Evolutionary conservation across 2,888 invertebrate species (phyloP).

Genomic region (Ectobius pallidus): DNA sequence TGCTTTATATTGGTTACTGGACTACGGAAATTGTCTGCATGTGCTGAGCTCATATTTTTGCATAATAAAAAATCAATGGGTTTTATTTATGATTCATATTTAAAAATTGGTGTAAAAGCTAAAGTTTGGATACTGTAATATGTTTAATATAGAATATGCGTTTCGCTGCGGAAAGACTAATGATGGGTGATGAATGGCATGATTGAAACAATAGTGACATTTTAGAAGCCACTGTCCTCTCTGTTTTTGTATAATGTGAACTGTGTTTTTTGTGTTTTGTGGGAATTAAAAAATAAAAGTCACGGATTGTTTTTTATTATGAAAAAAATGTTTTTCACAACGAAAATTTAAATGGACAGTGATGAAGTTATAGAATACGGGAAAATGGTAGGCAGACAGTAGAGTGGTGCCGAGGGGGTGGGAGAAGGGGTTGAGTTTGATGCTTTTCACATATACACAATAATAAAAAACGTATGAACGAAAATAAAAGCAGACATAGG

Average conservation of each 20-base stretch:
- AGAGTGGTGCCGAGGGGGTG: background rate
- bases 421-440: conserved; percentile 17
- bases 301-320: conserved; percentile 16
- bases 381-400: conserved; percentile 15
- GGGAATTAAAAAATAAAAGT: conserved; percentile 24
- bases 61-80: background rate
- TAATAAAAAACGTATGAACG: conserved; percentile 26
- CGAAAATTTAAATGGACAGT: conserved; percentile 33
- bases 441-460: conserved; percentile 21
- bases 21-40: too few relatives aligned
- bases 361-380: conserved; percentile 32
- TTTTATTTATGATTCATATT: background rate
- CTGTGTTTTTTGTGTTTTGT: conserved; percentile 21
- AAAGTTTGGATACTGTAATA: background rate
- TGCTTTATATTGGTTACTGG: too few relatives aligned
- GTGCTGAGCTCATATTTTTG: too few relatives aligned
- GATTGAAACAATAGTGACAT: conserved; percentile 30
- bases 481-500: conserved; percentile 25
- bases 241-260: conserved; percentile 24
- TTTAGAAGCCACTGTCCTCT: conserved; percentile 27
- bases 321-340: conserved; percentile 25
- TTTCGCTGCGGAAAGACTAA: conserved; percentile 18
- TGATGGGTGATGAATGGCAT: conserved; percentile 11
- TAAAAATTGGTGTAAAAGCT: conserved; percentile 1
- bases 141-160: background rate